phyloP scores from a whole-genome alignment of 2,113 vertebrate species.

The Anguilla rostrata region DNA sequence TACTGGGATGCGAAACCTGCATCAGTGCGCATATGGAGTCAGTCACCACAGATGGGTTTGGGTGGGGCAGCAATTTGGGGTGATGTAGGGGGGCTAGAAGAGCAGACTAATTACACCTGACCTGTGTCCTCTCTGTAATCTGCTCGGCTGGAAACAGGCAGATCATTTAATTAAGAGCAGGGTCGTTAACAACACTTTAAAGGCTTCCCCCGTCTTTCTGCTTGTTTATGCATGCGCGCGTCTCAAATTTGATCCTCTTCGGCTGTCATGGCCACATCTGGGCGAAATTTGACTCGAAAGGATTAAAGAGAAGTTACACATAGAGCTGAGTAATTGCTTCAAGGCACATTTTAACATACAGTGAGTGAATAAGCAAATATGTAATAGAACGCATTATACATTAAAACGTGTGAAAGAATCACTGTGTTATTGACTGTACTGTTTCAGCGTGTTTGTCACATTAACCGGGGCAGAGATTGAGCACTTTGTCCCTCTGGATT shows the following conservation, averaged over 20 bases:
- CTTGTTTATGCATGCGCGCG: background rate
- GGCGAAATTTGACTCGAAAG: background rate
- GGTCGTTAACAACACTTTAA: background rate
- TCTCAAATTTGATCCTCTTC: background rate
- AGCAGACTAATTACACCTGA: slow-evolving; percentile 64
- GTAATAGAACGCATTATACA: background rate
- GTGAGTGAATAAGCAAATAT: slow-evolving; percentile 1
- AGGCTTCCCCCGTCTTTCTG: background rate
- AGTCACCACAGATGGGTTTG: slow-evolving; percentile 65
- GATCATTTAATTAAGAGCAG: slow-evolving; percentile 63
- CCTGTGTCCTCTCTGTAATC: slow-evolving; percentile 50
- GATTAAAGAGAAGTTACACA: background rate
- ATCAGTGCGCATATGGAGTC: slow-evolving; percentile 44
- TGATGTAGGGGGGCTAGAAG: slow-evolving; percentile 51
- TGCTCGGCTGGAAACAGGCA: slow-evolving; percentile 58
- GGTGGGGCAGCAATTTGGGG: slow-evolving; percentile 63
- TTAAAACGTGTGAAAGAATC: background rate
- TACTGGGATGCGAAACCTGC: background rate
- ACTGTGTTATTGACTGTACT: background rate
- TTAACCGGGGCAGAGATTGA: background rate
- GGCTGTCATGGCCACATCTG: background rate
- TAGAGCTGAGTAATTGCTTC: background rate
- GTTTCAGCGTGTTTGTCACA: background rate
- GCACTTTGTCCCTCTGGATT: background rate
- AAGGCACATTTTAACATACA: background rate